Evolutionary conservation across 2,113 vertebrate genomes (phyloP).

Genomic region (Microtus ochrogaster): DNA sequence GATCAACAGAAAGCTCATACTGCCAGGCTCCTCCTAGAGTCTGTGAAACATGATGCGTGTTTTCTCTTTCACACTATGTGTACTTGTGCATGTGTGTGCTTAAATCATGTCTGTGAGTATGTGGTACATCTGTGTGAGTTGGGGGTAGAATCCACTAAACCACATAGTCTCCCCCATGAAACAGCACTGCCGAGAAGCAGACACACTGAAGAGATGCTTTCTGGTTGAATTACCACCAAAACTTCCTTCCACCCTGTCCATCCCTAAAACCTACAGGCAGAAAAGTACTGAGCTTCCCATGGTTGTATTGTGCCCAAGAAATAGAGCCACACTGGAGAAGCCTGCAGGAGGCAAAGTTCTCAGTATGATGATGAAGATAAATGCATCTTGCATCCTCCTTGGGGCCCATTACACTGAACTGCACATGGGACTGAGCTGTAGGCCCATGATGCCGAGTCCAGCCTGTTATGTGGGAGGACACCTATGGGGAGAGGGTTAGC

Average conservation of each 20-base stretch:
- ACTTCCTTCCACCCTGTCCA: conserved; percentile 1
- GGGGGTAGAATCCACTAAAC: background rate
- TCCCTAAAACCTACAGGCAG: background rate
- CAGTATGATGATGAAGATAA: no score
- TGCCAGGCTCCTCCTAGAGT: conserved; percentile 31
- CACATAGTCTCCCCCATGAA: background rate
- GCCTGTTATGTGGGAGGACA: background rate
- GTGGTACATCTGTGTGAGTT: background rate
- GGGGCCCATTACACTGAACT: fast-evolving
- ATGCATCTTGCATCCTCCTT: background rate
- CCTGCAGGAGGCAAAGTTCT: conserved; percentile 56
- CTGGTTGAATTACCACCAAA: conserved; percentile 71
- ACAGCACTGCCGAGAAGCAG: conserved; percentile 72
- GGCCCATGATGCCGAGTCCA: fast-evolving
- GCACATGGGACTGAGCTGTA: no score
- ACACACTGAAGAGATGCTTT: conserved; percentile 72
- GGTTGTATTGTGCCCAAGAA: conserved; percentile 69
- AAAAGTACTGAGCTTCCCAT: background rate
- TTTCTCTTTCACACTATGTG: background rate
- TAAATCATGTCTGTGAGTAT: background rate
- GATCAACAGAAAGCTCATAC: conserved; percentile 41
- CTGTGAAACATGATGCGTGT: conserved; percentile 62
- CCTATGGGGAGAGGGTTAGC: background rate
- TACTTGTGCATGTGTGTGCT: background rate
- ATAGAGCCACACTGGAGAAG: conserved; percentile 68